Conservation (phyloP, 2,113 vertebrate species). For the Pelodiscus sinensis region DNA sequence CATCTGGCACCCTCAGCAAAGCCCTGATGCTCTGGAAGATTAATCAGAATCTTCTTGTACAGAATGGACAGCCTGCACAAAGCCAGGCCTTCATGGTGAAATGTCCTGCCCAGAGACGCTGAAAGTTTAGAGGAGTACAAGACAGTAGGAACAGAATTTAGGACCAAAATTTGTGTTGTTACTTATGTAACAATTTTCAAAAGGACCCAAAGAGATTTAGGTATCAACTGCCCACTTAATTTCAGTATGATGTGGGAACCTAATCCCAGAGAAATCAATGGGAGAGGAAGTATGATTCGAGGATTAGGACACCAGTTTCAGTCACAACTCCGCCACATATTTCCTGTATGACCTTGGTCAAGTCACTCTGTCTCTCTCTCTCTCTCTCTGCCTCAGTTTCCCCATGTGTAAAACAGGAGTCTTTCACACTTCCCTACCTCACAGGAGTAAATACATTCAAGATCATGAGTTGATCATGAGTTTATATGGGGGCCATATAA, state of each 20-base stretch:
- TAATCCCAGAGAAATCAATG: background rate
- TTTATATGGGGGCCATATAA: background rate
- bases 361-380: background rate
- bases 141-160: background rate
- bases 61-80: background rate
- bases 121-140: background rate
- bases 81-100: rapidly evolving
- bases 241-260: background rate
- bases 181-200: background rate
- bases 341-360: background rate
- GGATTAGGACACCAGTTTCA: background rate
- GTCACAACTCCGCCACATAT: background rate
- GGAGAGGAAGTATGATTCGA: background rate
- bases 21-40: background rate
- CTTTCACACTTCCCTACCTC: no score
- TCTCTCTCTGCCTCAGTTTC: background rate
- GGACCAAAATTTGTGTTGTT: background rate
- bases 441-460: rapidly evolving
- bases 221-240: background rate
- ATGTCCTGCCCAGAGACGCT: background rate
- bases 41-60: background rate
- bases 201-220: background rate
- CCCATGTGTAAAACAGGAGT: background rate
- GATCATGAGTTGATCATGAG: background rate
- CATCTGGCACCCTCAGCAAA: conserved; percentile 50